Conservation (phyloP, 2,797 vertebrate species). For the Etheostoma nigrum region DNA sequence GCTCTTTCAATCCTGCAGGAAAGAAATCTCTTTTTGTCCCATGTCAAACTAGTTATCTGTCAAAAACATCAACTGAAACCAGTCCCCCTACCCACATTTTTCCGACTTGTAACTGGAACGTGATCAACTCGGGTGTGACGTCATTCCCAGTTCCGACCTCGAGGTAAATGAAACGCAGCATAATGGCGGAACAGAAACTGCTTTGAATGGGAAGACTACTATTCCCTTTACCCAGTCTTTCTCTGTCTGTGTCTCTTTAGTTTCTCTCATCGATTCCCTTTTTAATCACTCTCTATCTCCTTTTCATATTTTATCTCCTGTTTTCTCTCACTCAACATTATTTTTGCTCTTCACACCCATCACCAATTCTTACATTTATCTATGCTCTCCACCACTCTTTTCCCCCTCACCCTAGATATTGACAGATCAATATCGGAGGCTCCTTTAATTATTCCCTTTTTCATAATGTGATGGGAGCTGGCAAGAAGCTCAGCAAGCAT, state of each 20-base stretch:
- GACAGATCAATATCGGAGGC: slow-evolving; percentile 54
- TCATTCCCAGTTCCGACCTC: no score
- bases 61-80: no score
- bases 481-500: slow-evolving; percentile 31
- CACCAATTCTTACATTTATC: slow-evolving; percentile 18
- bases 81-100: no score
- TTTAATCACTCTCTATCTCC: slow-evolving; percentile 42
- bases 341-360: background rate
- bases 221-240: slow-evolving; percentile 6
- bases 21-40: slow-evolving; percentile 7
- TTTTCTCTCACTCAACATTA: slow-evolving; percentile 20
- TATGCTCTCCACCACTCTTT: background rate
- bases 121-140: no score
- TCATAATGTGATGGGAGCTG: slow-evolving; percentile 42
- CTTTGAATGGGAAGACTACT: slow-evolving; percentile 7
- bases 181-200: slow-evolving; percentile 9
- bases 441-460: slow-evolving; percentile 62
- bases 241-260: background rate
- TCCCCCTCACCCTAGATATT: slow-evolving; percentile 23
- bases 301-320: slow-evolving; percentile 36
- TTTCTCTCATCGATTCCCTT: slow-evolving; percentile 28
- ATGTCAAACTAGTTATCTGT: slow-evolving; percentile 17
- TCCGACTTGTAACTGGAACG: no score
- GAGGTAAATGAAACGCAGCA: background rate
- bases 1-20: slow-evolving; percentile 13